A percentile compares a stretch with the other conserved stretches of the same genome.
Evolutionary conservation across 35 echinoderm and acorn worm genomes (phyloP).

Genomic region (Stichopus chloronotus): DNA sequence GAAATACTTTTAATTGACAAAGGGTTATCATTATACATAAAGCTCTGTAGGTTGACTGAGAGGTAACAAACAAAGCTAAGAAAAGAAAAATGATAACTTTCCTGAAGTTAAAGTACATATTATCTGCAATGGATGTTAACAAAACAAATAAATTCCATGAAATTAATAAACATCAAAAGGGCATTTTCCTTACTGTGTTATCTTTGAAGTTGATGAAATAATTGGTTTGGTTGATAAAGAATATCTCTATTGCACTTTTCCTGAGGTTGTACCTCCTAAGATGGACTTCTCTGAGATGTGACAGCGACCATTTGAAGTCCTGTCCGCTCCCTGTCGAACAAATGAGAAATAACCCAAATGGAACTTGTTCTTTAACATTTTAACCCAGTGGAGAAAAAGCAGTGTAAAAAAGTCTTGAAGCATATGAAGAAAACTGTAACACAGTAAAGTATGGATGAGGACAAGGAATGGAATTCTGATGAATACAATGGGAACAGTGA

Average conservation of each 20-base stretch:
- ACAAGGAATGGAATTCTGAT: too few species aligned
- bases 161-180: too few species aligned
- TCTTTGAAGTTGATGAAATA: constrained; percentile 97
- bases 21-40: too few species aligned
- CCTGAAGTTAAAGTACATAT: too few species aligned
- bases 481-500: too few species aligned
- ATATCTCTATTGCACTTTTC: constrained; percentile 95
- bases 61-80: too few species aligned
- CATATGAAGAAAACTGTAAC: background rate
- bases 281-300: constrained; percentile 96
- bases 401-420: background rate
- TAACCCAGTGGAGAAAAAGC: too few species aligned
- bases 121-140: too few species aligned
- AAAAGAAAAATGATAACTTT: too few species aligned
- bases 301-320: constrained; percentile 97
- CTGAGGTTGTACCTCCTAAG: constrained; percentile 84
- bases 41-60: too few species aligned
- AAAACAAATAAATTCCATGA: too few species aligned
- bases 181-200: constrained; percentile 70
- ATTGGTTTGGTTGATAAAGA: constrained; percentile 98
- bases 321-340: constrained; percentile 79
- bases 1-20: too few species aligned
- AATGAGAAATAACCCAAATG: background rate
- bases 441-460: background rate
- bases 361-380: background rate